phyloP scores from a whole-genome alignment of 2,888 invertebrate species.

The Thymelicus acteon region DNA sequence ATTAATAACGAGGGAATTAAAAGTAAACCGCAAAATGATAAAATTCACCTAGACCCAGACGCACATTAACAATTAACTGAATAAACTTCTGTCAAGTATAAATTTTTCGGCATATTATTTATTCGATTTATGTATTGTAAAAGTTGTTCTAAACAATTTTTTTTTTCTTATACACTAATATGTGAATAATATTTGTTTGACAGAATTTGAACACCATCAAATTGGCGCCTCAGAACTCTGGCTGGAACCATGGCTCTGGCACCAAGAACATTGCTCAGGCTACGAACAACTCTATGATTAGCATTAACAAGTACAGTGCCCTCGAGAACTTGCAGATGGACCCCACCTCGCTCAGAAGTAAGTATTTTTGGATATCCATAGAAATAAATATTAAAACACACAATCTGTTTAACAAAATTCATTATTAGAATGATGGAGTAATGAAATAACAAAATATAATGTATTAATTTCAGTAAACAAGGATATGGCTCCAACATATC shows the following conservation, averaged over 20 bases:
- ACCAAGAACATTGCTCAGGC: slow-evolving; percentile 66
- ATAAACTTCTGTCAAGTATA: too few species aligned
- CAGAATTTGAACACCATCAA: slow-evolving; percentile 72
- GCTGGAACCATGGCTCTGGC: slow-evolving; percentile 76
- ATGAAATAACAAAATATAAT: not conserved
- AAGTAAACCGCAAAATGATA: too few species aligned
- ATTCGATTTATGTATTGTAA: too few species aligned
- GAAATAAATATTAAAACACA: too few species aligned
- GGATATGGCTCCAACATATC: slow-evolving; percentile 66
- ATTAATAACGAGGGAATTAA: too few species aligned
- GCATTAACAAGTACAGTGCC: slow-evolving; percentile 71
- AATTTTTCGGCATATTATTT: too few species aligned
- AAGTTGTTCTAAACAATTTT: too few species aligned
- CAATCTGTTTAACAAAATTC: not conserved
- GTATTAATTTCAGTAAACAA: slow-evolving; percentile 58
- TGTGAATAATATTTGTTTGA: not conserved
- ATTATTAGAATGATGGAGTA: too few species aligned
- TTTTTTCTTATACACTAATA: too few species aligned
- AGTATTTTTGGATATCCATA: not conserved
- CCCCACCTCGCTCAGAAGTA: slow-evolving; percentile 65
- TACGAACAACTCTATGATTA: slow-evolving; percentile 61
- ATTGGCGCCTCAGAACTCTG: slow-evolving; percentile 68
- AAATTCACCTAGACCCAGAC: too few species aligned
- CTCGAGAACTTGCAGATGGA: slow-evolving; percentile 68
- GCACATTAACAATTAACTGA: too few species aligned